A percentile compares a stretch with the other conserved stretches of the same genome.
phyloP scores from a whole-genome alignment of 2,797 vertebrate species.

The Morelia viridis region DNA sequence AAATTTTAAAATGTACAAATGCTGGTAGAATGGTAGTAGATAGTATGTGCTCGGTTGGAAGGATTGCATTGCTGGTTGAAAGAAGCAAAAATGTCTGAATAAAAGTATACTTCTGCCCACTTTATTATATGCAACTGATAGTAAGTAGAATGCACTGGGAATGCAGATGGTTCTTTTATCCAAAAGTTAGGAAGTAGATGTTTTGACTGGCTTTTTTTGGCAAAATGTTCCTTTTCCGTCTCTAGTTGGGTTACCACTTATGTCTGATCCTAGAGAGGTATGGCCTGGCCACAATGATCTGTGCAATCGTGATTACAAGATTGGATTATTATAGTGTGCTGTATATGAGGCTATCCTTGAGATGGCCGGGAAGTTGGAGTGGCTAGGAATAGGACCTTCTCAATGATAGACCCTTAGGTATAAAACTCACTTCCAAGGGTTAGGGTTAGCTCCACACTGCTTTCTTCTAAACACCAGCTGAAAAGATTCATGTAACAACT shows the following conservation, averaged over 20 bases:
- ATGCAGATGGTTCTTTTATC: background rate
- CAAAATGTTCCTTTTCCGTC: background rate
- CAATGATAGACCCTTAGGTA: background rate
- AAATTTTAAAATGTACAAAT: background rate
- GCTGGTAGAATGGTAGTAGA: background rate
- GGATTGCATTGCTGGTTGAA: background rate
- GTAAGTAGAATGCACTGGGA: background rate
- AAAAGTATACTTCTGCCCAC: background rate
- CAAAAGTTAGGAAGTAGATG: background rate
- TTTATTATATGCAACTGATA: background rate
- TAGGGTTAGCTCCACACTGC: background rate
- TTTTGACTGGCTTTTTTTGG: background rate
- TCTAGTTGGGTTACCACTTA: background rate
- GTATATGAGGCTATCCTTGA: background rate
- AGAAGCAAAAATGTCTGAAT: background rate
- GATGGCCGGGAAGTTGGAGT: background rate
- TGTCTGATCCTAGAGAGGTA: background rate
- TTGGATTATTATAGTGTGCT: background rate
- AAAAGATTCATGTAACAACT: background rate
- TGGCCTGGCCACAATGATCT: background rate
- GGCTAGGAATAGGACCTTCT: background rate
- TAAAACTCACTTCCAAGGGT: background rate
- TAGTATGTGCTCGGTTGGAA: background rate
- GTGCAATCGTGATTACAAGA: background rate
- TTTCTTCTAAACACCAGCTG: background rate